Evolutionary conservation across 2,888 invertebrate species (phyloP).

Genomic region (Xanthia icteritia): DNA sequence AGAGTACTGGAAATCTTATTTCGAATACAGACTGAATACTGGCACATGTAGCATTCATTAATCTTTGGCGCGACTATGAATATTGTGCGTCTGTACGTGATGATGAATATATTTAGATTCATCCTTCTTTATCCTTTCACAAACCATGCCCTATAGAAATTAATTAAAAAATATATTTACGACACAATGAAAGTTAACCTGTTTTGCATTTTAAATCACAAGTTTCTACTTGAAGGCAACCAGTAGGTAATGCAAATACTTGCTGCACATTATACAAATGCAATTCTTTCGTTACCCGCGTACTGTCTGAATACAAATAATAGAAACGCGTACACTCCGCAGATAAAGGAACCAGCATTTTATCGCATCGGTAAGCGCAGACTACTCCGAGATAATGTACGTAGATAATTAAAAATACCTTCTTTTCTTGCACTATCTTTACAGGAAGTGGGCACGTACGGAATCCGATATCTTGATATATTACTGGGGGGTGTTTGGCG

Average conservation of each 20-base stretch:
- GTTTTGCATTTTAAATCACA: conserved; percentile 61
- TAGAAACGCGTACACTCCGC: conserved; percentile 37
- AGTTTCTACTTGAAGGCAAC: conserved; percentile 57
- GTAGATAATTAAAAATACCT: conserved; percentile 78
- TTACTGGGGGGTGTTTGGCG: conserved; percentile 78
- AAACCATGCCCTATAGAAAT: conserved; percentile 38
- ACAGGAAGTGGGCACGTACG: conserved; percentile 72
- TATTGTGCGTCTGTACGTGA: conserved; percentile 54
- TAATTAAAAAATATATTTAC: conserved; percentile 52
- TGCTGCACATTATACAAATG: conserved; percentile 52
- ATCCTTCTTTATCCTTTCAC: conserved; percentile 35
- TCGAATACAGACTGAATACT: conserved; percentile 29
- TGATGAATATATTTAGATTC: conserved; percentile 48
- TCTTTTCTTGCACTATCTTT: conserved; percentile 67
- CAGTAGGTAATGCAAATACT: conserved; percentile 51
- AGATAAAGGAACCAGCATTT: conserved; percentile 54
- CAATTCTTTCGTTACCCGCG: conserved; percentile 52
- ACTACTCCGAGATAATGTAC: conserved; percentile 62
- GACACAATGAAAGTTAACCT: conserved; percentile 51
- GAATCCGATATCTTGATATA: conserved; percentile 86
- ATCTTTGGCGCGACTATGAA: conserved; percentile 54
- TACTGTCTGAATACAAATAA: conserved; percentile 55
- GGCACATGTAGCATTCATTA: conserved; percentile 50
- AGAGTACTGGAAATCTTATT: conserved; percentile 37
- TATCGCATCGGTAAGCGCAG: conserved; percentile 34